Conservation (phyloP, 2,888 invertebrate species). For the Pyrrhia umbra region DNA sequence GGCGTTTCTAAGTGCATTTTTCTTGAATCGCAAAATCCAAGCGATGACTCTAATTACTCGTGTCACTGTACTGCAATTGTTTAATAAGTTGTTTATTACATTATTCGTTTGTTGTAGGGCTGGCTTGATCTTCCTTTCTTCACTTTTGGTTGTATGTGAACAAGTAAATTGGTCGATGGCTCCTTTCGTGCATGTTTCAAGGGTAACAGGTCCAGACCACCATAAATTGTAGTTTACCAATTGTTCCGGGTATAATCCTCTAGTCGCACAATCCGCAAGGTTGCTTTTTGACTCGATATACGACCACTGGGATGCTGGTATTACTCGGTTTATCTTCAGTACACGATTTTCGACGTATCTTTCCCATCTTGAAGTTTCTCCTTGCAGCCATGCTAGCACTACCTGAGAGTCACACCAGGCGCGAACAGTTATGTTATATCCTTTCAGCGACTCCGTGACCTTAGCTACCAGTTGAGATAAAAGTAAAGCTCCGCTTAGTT, state of each 20-base stretch:
- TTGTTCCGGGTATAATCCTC: too few relatives aligned
- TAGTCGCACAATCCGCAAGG: too few relatives aligned
- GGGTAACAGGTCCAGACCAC: slow-evolving; percentile 20
- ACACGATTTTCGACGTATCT: slow-evolving; percentile 43
- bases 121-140: background rate
- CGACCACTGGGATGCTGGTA: too few relatives aligned
- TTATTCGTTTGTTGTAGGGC: background rate
- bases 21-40: too few relatives aligned
- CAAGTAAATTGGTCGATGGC: too few relatives aligned
- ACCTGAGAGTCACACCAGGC: too few relatives aligned
- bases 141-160: background rate
- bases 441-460: background rate
- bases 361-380: slow-evolving; percentile 26
- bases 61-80: too few relatives aligned
- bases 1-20: too few relatives aligned
- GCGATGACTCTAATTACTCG: too few relatives aligned
- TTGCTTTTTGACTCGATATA: too few relatives aligned
- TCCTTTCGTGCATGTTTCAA: background rate
- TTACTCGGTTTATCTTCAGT: slow-evolving; percentile 31
- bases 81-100: slow-evolving; percentile 1
- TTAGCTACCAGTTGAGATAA: slow-evolving; percentile 36
- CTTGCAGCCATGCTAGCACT: slow-evolving; percentile 42
- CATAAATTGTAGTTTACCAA: too few relatives aligned
- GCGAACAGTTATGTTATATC: too few relatives aligned
- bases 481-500: slow-evolving; percentile 46